A percentile compares a stretch with the other conserved stretches of the same genome.
Conservation (phyloP, 1,140 invertebrate genomes). For the Chironomus striatipennis region DNA sequence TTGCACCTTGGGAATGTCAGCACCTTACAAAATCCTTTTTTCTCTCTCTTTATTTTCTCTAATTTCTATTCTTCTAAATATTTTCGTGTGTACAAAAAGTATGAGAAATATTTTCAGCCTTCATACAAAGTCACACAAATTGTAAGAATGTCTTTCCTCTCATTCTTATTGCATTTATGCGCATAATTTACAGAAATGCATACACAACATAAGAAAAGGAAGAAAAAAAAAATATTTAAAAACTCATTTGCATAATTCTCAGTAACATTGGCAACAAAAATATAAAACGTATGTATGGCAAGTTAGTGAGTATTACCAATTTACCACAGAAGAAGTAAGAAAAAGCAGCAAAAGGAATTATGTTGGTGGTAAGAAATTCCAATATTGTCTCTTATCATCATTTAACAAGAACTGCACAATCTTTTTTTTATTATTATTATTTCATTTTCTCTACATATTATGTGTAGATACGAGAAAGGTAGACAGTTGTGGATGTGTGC, state of each 20-base stretch:
- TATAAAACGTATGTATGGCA: not conserved
- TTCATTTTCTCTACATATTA: not conserved
- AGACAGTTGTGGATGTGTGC: not conserved
- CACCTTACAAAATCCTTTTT: too few species aligned
- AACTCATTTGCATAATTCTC: conserved; percentile 1
- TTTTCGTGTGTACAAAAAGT: too few species aligned
- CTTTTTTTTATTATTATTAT: not conserved
- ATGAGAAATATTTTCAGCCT: too few species aligned
- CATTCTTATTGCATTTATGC: too few species aligned
- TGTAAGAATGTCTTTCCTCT: too few species aligned
- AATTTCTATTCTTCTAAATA: too few species aligned
- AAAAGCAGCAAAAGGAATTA: not conserved
- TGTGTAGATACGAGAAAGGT: not conserved
- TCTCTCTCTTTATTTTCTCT: too few species aligned
- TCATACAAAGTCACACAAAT: too few species aligned
- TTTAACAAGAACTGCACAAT: conserved; percentile 8
- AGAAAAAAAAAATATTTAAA: not conserved
- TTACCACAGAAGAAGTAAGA: not conserved
- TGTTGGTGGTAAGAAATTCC: conserved; percentile 12
- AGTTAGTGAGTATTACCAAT: not conserved
- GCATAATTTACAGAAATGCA: too few species aligned
- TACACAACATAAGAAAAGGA: too few species aligned
- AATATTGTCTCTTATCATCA: conserved; percentile 3
- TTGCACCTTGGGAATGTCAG: too few species aligned
- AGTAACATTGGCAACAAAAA: not conserved